A percentile compares a stretch with the other conserved stretches of the same genome.
Conservation (phyloP, 2,888 invertebrate genomes). For the Junonia oenone region DNA sequence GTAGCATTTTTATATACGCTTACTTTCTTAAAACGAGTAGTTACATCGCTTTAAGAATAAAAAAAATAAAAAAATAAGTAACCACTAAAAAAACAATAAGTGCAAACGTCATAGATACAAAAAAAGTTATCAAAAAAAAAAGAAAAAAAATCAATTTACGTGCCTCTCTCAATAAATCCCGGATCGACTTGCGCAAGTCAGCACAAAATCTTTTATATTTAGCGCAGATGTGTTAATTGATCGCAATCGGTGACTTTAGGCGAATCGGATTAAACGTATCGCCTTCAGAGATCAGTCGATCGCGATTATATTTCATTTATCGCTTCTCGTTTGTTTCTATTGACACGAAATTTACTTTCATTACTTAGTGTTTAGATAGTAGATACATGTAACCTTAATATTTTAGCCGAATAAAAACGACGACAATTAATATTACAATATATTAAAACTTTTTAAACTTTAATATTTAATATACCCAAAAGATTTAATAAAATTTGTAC, state of each 20-base stretch:
- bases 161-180: constrained; percentile 33
- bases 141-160: constrained; percentile 26
- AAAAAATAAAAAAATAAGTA: neutral
- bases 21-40: too few species aligned
- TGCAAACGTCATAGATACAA: neutral
- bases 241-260: constrained; percentile 18
- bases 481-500: too few species aligned
- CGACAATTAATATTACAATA: too few species aligned
- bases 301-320: constrained; percentile 5
- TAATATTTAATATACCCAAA: too few species aligned
- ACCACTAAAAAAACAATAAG: neutral
- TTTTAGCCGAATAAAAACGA: too few species aligned
- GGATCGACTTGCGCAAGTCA: constrained; percentile 41
- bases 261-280: constrained; percentile 22
- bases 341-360: too few species aligned
- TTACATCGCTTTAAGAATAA: neutral
- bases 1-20: too few species aligned
- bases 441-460: too few species aligned
- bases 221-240: constrained; percentile 33
- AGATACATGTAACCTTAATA: too few species aligned
- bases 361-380: too few species aligned
- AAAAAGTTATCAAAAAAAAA: neutral
- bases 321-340: too few species aligned
- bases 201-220: constrained; percentile 33
- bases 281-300: constrained; percentile 4